Percentiles rank a stretch among this genome's conserved stretches.
These are phyloP conservation scores for Syndactyla subalaris DNA, from an alignment of 2,797 vertebrate species.

Conservation along the genomic window DNA sequence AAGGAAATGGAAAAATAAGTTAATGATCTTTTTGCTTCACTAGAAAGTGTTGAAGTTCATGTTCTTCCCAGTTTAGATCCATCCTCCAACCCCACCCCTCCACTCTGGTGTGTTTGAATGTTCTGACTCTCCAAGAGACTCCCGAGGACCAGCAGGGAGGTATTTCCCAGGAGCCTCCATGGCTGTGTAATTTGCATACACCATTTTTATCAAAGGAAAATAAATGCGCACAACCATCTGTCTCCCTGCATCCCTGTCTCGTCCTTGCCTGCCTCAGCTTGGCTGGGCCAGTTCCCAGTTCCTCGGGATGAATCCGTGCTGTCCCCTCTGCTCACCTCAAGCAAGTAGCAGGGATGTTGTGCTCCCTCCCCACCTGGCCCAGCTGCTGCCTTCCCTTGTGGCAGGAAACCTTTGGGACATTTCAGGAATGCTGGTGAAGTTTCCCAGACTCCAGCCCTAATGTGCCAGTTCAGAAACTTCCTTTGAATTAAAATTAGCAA, in stretches of 20 bases:
- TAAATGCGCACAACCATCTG: constrained; percentile 64
- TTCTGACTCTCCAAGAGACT: neutral
- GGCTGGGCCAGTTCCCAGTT: neutral
- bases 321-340: neutral
- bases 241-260: constrained; percentile 36
- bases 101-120: constrained; percentile 23
- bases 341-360: neutral
- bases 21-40: neutral
- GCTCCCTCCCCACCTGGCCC: neutral
- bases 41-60: neutral
- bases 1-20: neutral
- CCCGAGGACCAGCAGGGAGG: constrained; percentile 44
- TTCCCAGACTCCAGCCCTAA: neutral
- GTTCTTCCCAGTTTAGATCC: neutral
- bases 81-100: neutral
- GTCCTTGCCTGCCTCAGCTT: constrained; percentile 10
- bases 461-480: accelerated
- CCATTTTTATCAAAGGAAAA: constrained; percentile 61
- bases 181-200: constrained; percentile 44
- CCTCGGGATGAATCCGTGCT: neutral
- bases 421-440: neutral
- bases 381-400: neutral
- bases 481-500: neutral
- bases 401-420: neutral
- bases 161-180: constrained; percentile 8